Percentiles rank a stretch among this genome's conserved stretches.
Conservation (phyloP, 2,113 vertebrate species). For the Lethenteron camtschaticum region DNA sequence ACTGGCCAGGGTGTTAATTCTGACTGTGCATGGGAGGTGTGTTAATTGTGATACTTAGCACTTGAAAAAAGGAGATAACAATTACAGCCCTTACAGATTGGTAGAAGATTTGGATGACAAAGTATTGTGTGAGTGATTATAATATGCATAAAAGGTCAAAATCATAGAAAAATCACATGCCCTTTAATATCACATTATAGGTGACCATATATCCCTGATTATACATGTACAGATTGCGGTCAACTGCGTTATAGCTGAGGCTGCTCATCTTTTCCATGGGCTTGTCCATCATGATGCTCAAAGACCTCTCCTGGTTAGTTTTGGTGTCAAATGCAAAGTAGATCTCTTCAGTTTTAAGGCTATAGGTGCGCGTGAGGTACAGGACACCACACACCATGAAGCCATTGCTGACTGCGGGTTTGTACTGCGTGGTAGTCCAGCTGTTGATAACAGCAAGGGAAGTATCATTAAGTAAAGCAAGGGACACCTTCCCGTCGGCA, state of each 20-base stretch:
- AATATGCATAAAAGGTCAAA: no score
- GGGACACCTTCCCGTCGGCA: constrained; percentile 62
- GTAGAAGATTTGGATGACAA: no score
- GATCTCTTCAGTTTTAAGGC: constrained; percentile 34
- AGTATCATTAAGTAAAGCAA: constrained; percentile 72
- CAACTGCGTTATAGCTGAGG: constrained; percentile 31
- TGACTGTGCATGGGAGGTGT: no score
- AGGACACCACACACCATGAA: constrained; percentile 81
- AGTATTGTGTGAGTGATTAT: no score
- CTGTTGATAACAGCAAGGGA: constrained; percentile 52
- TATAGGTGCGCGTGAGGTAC: constrained; percentile 40
- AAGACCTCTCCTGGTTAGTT: constrained; percentile 21
- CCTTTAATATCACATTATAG: constrained; percentile 16
- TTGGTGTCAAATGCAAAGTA: constrained; percentile 58
- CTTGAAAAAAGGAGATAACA: no score
- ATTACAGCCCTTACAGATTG: no score
- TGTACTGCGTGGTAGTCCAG: constrained; percentile 45
- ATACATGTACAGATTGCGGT: constrained; percentile 41
- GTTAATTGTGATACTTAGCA: no score
- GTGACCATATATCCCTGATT: constrained; percentile 30
- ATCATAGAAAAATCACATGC: no score
- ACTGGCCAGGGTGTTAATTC: no score
- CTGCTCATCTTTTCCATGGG: constrained; percentile 23
- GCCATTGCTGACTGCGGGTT: constrained; percentile 44
- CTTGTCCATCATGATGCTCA: constrained; percentile 26